A percentile compares a stretch with the other conserved stretches of the same genome.
Conservation (phyloP, 2,113 vertebrate species). For the Upupa epops region DNA sequence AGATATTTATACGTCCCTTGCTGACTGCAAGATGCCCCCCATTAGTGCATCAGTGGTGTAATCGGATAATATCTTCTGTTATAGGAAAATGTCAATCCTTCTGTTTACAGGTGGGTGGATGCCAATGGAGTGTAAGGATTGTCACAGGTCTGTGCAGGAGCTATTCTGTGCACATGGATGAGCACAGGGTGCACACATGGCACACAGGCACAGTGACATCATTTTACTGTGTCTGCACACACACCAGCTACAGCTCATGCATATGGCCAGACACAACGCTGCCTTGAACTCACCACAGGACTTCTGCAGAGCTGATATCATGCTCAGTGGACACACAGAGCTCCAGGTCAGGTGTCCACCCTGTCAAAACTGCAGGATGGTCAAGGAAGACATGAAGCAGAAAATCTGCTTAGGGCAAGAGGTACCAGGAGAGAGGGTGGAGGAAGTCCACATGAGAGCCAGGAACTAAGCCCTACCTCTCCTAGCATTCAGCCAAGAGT, state of each 20-base stretch:
- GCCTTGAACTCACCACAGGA: accelerated
- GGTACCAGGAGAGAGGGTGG: background rate
- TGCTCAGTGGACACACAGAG: background rate
- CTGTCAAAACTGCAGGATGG: background rate
- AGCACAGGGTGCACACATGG: background rate
- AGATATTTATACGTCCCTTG: background rate
- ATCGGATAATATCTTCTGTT: background rate
- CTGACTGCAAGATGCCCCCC: background rate
- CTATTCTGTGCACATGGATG: background rate
- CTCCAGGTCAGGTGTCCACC: background rate
- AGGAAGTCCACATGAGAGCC: background rate
- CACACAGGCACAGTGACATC: background rate
- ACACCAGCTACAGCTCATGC: background rate
- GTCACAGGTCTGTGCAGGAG: background rate
- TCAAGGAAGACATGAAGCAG: accelerated
- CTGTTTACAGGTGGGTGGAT: background rate
- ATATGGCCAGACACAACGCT: background rate
- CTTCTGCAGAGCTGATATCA: background rate
- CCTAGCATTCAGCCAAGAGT: background rate
- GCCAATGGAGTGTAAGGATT: background rate
- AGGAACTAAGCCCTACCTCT: background rate
- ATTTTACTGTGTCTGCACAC: background rate
- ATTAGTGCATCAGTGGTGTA: background rate
- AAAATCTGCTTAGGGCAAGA: background rate
- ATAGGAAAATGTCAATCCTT: background rate